These are phyloP conservation scores for Monarcha castaneiventris DNA, from an alignment of 2,113 vertebrate genomes.

Conservation along the genomic window DNA sequence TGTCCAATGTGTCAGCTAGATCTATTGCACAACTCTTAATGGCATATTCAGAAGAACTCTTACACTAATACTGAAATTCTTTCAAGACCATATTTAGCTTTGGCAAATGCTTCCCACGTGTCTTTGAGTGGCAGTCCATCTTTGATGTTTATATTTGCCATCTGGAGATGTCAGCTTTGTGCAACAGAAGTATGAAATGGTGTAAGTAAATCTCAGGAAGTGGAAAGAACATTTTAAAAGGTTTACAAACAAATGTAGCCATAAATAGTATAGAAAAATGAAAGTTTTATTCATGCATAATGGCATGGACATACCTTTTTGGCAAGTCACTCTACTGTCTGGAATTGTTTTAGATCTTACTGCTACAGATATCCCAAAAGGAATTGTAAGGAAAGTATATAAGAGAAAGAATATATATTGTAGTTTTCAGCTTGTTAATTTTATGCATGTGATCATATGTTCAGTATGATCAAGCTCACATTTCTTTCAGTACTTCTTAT, in stretches of 20 bases:
- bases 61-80: neutral
- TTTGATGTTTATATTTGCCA: constrained; percentile 55
- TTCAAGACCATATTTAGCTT: constrained; percentile 9
- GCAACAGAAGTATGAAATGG: neutral
- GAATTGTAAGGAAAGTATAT: neutral
- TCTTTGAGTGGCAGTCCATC: constrained; percentile 43
- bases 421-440: neutral
- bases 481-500: neutral
- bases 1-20: neutral
- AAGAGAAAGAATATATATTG: neutral
- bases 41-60: neutral
- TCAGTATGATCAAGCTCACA: neutral
- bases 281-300: neutral
- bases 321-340: neutral
- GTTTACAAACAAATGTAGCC: constrained; percentile 24
- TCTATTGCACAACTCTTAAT: neutral
- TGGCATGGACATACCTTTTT: neutral
- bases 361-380: neutral
- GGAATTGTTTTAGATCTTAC: neutral
- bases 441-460: neutral
- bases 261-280: neutral
- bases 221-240: neutral
- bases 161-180: constrained; percentile 56
- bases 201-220: constrained; percentile 11
- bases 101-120: constrained; percentile 39